These are phyloP conservation scores for Sapayoa aenigma DNA, from an alignment of 2,113 vertebrate species.

Conservation along the genomic window DNA sequence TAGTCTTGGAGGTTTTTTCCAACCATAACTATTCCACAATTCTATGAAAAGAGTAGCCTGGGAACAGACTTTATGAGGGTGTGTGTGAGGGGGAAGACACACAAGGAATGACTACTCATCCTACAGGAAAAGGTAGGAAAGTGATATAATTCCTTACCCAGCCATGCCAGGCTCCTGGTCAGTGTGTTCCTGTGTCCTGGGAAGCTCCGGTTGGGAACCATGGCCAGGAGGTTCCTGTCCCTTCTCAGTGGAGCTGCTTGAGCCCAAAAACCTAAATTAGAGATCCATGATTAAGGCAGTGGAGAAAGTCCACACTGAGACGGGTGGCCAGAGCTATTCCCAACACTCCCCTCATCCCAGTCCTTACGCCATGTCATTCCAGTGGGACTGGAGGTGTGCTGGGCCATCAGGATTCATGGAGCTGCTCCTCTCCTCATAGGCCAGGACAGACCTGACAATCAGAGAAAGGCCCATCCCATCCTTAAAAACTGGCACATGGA, in stretches of 20 bases:
- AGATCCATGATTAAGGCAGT: neutral
- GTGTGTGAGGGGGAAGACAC: neutral
- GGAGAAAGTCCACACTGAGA: neutral
- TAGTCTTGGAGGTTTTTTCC: neutral
- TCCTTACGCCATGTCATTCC: neutral
- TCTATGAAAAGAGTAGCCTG: neutral
- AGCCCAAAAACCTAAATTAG: neutral
- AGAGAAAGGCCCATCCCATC: neutral
- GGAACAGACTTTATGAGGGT: neutral
- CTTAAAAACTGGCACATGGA: neutral
- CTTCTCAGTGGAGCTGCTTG: neutral
- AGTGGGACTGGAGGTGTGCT: neutral
- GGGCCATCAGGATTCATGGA: rapidly evolving
- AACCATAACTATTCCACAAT: neutral
- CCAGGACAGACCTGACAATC: neutral
- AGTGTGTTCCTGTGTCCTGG: neutral
- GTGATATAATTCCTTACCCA: neutral
- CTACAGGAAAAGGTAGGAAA: neutral
- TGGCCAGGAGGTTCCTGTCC: neutral
- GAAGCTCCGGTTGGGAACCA: neutral
- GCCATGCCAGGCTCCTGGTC: neutral
- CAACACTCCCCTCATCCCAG: neutral
- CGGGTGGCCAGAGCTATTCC: neutral
- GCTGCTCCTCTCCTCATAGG: neutral
- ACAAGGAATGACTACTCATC: neutral